Conservation (phyloP, 2,113 vertebrate species). For the Ciconia boyciana region DNA sequence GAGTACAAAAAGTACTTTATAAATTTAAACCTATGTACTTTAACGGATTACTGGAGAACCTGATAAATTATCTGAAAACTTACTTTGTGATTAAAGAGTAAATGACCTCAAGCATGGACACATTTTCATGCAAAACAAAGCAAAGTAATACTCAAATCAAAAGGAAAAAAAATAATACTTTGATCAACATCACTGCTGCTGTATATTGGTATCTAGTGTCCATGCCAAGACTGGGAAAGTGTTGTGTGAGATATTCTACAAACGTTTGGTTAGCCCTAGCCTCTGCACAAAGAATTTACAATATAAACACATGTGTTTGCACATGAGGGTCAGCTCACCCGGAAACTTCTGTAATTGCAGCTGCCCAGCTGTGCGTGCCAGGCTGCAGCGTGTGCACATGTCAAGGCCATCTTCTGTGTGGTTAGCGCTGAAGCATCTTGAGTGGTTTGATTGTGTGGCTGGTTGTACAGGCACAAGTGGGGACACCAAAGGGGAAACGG, state of each 20-base stretch:
- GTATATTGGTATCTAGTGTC: background rate
- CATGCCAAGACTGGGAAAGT: background rate
- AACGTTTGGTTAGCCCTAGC: background rate
- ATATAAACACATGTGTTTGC: conserved; percentile 31
- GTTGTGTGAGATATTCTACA: background rate
- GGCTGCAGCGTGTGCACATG: background rate
- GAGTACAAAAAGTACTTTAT: background rate
- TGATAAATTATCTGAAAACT: background rate
- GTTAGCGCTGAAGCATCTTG: background rate
- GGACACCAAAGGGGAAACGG: background rate
- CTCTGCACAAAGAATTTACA: conserved; percentile 38
- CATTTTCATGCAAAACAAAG: background rate
- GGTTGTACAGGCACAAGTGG: background rate
- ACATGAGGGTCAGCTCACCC: conserved; percentile 5
- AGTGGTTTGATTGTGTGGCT: background rate
- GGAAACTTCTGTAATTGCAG: background rate
- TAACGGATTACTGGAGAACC: background rate
- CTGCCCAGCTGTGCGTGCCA: conserved; percentile 4
- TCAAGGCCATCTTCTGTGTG: conserved; percentile 25
- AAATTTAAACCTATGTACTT: background rate
- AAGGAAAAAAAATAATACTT: background rate
- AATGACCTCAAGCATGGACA: background rate
- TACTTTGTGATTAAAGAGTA: background rate
- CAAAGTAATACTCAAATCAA: background rate
- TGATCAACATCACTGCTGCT: background rate